Base-by-base conservation (phyloP, 1,140 invertebrate species). In the Piezodorus guildinii region DNA sequence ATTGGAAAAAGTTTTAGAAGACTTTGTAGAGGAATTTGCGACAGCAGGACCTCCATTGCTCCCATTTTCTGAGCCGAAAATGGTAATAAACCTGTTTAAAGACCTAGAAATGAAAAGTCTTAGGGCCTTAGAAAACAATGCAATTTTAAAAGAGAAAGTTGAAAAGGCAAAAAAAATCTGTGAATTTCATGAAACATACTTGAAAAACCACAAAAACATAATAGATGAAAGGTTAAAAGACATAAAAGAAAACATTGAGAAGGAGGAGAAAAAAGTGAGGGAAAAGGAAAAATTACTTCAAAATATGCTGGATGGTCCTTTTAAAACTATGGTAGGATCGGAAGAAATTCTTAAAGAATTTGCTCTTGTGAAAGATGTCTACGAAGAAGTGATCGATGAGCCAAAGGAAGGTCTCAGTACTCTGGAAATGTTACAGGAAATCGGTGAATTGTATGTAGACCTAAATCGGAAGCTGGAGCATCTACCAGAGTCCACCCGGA, bases 1-100 rank as follows among this genome's bases (percentile, higher is more conserved):
- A 3, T 25, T 56, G 52, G 52, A 56, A 14, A 56, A 56, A 56
- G 52, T 56, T 56, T 14, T 56, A 23, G 52, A 56, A 25, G 52
- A 56, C 23, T 56, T 56, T 15, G 23, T 56, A 21, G 23, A 21
- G 9, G 52, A 56, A 25, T 56, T 23, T 56, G 25, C 52, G 6
- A 56, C 4, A 16, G 21, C 52, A 21, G 52, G 52, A 8, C 52
- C 52, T 16, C 52, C 52, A 6, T 56, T 23, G 12, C 15, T 56
- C 2, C 52, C 52, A 5, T 56, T 23, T 23, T 19, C 17, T 14
- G 52, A 56, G 3, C 52, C 52, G 0, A 21, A 56, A 16, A 56
- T 19, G 23, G 23, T 56, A 8, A 3, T 56, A 19, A 15, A 3
- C 2, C 52, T 56, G 1, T 56, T 56, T 15, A 56, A 56, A 56